A percentile compares a stretch with the other conserved stretches of the same genome.
phyloP scores from a whole-genome alignment of 1,140 invertebrate genomes.

The Panagrolaimus sp. region DNA sequence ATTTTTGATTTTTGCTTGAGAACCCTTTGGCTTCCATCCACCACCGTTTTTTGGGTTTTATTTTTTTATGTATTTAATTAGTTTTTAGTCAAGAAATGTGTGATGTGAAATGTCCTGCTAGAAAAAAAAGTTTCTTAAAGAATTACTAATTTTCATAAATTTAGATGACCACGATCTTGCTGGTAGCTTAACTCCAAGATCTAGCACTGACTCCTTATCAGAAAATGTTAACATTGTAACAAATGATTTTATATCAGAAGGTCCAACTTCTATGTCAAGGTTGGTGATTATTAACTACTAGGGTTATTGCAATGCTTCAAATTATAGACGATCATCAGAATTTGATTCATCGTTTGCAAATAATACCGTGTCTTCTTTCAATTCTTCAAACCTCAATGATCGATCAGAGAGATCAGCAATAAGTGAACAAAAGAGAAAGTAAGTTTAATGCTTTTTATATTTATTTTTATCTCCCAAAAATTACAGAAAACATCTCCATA shows the following conservation, averaged over 20 bases:
- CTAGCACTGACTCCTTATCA: conserved; percentile 46
- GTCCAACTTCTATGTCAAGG: conserved; percentile 48
- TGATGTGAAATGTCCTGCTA: no score
- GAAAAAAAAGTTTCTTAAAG: background rate
- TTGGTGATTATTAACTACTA: conserved; percentile 14
- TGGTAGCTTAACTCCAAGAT: conserved; percentile 39
- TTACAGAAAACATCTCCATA: background rate
- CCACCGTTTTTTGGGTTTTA: no score
- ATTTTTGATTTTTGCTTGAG: no score
- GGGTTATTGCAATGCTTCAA: background rate
- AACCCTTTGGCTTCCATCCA: no score
- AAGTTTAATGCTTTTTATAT: background rate
- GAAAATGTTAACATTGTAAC: conserved; percentile 52
- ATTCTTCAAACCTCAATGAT: conserved; percentile 11
- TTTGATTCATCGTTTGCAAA: conserved; percentile 15
- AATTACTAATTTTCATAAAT: conserved; percentile 27
- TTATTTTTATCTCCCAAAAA: no score
- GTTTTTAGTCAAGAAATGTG: no score
- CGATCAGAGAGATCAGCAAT: background rate
- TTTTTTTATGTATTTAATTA: no score
- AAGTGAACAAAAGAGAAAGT: conserved; percentile 9
- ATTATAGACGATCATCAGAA: conserved; percentile 14
- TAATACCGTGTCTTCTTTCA: conserved; percentile 20
- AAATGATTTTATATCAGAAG: conserved; percentile 55
- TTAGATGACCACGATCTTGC: conserved; percentile 53